Evolutionary conservation across 2,888 invertebrate species (phyloP).

Genomic region (Pollenia labialis): DNA sequence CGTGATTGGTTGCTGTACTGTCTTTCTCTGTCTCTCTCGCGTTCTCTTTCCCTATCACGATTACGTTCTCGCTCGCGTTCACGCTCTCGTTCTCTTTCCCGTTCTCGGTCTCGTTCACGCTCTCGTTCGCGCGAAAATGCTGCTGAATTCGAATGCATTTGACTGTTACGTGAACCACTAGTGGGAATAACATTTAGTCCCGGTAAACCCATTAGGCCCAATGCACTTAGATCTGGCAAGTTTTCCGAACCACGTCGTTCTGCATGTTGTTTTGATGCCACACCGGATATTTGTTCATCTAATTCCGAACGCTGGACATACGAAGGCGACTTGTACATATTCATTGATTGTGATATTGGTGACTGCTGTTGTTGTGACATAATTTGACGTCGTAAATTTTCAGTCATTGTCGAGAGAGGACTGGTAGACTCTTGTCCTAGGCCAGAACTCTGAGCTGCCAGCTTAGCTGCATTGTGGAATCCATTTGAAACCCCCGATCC

Average conservation of each 20-base stretch:
- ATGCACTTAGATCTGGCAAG: slow-evolving; percentile 81
- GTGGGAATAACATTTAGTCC: slow-evolving; percentile 82
- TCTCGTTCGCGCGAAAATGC: slow-evolving; percentile 76
- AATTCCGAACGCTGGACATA: slow-evolving; percentile 82
- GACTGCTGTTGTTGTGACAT: slow-evolving; percentile 82
- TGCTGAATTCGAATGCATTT: slow-evolving; percentile 78
- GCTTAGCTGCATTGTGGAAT: slow-evolving; percentile 78
- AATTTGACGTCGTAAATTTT: slow-evolving; percentile 81
- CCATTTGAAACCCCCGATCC: slow-evolving; percentile 80
- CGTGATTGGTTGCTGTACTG: slow-evolving; percentile 81
- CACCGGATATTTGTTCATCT: slow-evolving; percentile 81
- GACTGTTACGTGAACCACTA: slow-evolving; percentile 72
- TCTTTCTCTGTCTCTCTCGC: slow-evolving; percentile 78
- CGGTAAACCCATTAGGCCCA: slow-evolving; percentile 81
- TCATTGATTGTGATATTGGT: slow-evolving; percentile 81
- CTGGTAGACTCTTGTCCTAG: slow-evolving; percentile 79
- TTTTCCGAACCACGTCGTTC: slow-evolving; percentile 79
- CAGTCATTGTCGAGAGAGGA: slow-evolving; percentile 82
- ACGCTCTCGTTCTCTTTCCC: slow-evolving; percentile 76
- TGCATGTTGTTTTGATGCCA: slow-evolving; percentile 55
- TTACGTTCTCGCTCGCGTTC: slow-evolving; percentile 76
- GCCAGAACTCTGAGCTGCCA: slow-evolving; percentile 78
- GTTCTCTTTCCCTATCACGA: slow-evolving; percentile 77
- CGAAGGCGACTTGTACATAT: slow-evolving; percentile 83
- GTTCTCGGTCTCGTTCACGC: slow-evolving; percentile 76